Base-by-base conservation (phyloP, 92 coral and sea anemone species). In the Parazoanthus atlanticus region DNA sequence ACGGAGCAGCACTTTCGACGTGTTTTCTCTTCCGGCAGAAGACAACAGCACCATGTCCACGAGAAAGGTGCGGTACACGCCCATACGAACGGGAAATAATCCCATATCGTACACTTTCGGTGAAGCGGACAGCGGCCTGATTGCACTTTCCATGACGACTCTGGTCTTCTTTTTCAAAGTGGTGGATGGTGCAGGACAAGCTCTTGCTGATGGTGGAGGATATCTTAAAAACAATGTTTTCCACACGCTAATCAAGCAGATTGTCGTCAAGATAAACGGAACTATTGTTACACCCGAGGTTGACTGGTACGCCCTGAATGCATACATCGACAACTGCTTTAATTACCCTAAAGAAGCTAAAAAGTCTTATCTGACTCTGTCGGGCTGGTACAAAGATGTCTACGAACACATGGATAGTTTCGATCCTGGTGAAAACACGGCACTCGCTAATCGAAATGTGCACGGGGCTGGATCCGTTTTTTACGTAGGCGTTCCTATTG, bases 261-360 rank as follows among this genome's bases (percentile, higher is more conserved):
- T 78, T 12, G 78, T 82, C 67, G 70, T 89, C 85, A 85, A 66
- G 66, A 76, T 89, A 31, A 85, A 89, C 23, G 89, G 86, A 12
- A 85, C 79, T 1, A 38, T 84, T 3, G 89, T 89, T 21, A 89
- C 92, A 1, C 82, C 84, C 6, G 89, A 89, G 38, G 70, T 79
- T 15, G 89, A 89, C 46, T 75, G 76, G 16, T 83, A 89, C 73
- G 81, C 86, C 16, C 66, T 83, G 73, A 89, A 89, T 52, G 86
- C 85, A 17, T 78, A 66, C 76, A 66, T 46, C 65, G 85, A 89
- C 47, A 85, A 88, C 28, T 12, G 74, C 26, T 79, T 77, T 8
- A 83, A 83, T 15, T 89, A 80, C 30, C 47, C 75, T 12, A 86
- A 83, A 10, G 88, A 89, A 19, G 88, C 81, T 23, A 82, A 70